phyloP scores from a whole-genome alignment of 2,888 invertebrate genomes.

The Watsonalla cultraria region DNA sequence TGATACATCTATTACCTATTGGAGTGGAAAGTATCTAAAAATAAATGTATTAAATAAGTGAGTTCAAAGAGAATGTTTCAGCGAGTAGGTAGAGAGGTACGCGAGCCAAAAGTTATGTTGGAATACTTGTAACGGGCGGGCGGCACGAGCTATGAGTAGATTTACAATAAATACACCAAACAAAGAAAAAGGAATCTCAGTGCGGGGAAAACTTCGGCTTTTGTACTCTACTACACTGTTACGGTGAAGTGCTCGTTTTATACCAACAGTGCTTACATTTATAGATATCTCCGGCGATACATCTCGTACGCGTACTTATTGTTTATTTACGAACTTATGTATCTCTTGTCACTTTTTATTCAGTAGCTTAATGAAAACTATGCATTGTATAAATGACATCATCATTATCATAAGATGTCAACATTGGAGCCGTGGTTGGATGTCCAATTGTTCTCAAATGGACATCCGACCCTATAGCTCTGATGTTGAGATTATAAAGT shows the following conservation, averaged over 20 bases:
- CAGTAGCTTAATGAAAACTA: no score
- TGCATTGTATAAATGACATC: no score
- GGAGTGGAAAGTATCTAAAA: not conserved
- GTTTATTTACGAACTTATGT: not conserved
- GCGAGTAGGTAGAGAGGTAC: slow-evolving; percentile 39
- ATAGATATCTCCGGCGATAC: slow-evolving; percentile 8
- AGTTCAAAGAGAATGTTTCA: slow-evolving; percentile 29
- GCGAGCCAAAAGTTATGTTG: slow-evolving; percentile 71
- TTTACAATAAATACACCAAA: slow-evolving; percentile 78
- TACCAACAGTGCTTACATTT: slow-evolving; percentile 6
- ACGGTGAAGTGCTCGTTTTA: slow-evolving; percentile 31
- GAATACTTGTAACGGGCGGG: slow-evolving; percentile 66
- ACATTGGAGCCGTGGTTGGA: no score
- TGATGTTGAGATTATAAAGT: no score
- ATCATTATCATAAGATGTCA: no score
- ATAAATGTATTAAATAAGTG: slow-evolving; percentile 13
- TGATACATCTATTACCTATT: not conserved
- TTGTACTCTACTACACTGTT: slow-evolving; percentile 57
- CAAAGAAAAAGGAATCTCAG: slow-evolving; percentile 77
- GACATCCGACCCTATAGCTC: no score
- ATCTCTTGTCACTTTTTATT: no score
- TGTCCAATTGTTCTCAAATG: no score
- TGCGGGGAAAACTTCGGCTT: slow-evolving; percentile 74
- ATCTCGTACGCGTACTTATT: slow-evolving; percentile 1
- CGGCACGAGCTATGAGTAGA: slow-evolving; percentile 65